A percentile compares a stretch with the other conserved stretches of the same genome.
Conservation (phyloP, 2,797 vertebrate species). For the Percopsis omiscomaycus region DNA sequence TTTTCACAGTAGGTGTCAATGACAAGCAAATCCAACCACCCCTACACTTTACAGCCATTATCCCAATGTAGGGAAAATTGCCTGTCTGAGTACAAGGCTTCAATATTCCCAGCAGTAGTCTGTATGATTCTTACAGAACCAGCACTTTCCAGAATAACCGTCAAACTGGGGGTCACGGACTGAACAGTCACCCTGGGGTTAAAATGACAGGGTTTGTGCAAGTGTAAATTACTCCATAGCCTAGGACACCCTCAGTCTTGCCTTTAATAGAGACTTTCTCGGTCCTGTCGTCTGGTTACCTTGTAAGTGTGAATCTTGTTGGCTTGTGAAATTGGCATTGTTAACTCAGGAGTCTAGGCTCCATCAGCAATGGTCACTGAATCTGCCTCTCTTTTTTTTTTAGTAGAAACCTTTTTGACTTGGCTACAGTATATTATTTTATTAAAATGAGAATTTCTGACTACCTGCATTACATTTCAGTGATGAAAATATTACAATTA, state of each 20-base stretch:
- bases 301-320: slow-evolving; percentile 34
- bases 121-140: slow-evolving; percentile 55
- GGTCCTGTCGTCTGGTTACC: slow-evolving; percentile 28
- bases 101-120: slow-evolving; percentile 73
- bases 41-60: slow-evolving; percentile 67
- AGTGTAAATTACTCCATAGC: slow-evolving; percentile 71
- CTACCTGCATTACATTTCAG: no score
- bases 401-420: neutral
- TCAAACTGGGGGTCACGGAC: slow-evolving; percentile 59
- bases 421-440: no score
- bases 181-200: slow-evolving; percentile 70
- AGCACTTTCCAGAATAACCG: slow-evolving; percentile 61
- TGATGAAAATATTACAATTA: no score
- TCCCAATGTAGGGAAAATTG: slow-evolving; percentile 72
- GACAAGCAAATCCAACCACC: slow-evolving; percentile 56
- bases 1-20: slow-evolving; percentile 60
- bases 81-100: slow-evolving; percentile 64
- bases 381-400: slow-evolving; percentile 34
- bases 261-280: slow-evolving; percentile 47
- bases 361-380: slow-evolving; percentile 39
- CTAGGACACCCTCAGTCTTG: slow-evolving; percentile 32
- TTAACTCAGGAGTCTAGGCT: slow-evolving; percentile 42
- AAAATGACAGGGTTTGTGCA: slow-evolving; percentile 74
- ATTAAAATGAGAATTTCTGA: no score
- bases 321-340: slow-evolving; percentile 31